Evolutionary conservation across 2,113 vertebrate genomes (phyloP).

Genomic region (Vulpes vulpes): DNA sequence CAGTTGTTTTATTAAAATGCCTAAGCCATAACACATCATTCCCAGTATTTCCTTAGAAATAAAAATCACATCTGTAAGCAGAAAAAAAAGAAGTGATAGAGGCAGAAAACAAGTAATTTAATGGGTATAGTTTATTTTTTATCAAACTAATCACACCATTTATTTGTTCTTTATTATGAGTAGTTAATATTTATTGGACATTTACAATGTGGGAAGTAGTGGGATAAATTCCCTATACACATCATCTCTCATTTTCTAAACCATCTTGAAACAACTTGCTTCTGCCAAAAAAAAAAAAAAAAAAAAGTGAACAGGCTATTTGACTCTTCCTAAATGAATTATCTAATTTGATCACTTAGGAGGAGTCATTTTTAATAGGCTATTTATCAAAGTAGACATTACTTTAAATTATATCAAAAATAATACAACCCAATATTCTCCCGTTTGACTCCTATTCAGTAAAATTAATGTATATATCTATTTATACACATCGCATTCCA

Average conservation of each 20-base stretch:
- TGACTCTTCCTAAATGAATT: not conserved
- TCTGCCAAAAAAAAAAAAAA: not conserved
- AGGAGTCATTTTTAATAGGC: conserved; percentile 3
- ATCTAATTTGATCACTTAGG: not conserved
- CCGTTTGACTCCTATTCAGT: not conserved
- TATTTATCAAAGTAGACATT: not conserved
- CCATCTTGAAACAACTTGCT: not conserved
- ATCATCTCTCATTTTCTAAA: not conserved
- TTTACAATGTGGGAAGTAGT: not conserved
- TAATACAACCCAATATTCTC: not conserved
- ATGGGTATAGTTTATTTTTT: not conserved
- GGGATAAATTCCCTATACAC: not conserved
- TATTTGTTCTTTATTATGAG: not conserved
- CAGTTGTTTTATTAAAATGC: conserved; percentile 34
- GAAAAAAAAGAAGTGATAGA: not conserved
- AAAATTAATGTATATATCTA: not conserved
- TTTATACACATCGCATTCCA: not conserved
- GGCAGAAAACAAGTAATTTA: not conserved
- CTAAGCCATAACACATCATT: not conserved
- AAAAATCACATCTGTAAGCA: not conserved
- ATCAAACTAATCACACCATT: not conserved
- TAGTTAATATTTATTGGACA: not conserved
- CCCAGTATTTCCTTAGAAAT: not conserved
- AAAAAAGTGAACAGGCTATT: not conserved
- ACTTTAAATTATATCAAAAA: conserved; percentile 33